A percentile compares a stretch with the other conserved stretches of the same genome.
phyloP scores from a whole-genome alignment of 2,113 vertebrate genomes.

The Petroica traversi region DNA sequence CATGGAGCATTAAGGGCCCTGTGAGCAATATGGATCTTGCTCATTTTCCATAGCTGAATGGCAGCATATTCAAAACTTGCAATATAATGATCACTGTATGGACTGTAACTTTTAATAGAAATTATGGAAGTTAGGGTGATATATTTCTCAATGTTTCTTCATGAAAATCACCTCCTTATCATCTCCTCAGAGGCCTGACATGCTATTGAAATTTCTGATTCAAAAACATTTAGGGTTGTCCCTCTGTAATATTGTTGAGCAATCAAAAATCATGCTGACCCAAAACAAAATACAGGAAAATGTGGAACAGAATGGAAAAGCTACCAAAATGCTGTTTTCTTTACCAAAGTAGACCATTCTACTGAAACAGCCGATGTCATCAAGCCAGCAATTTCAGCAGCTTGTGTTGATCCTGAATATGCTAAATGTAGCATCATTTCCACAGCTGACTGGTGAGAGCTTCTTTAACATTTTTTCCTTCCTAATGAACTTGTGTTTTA shows the following conservation, averaged over 20 bases:
- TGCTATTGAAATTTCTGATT: neutral
- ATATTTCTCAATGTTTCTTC: neutral
- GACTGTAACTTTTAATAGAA: neutral
- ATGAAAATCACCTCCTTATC: neutral
- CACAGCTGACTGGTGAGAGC: neutral
- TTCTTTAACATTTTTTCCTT: neutral
- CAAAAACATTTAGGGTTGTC: neutral
- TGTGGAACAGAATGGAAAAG: neutral
- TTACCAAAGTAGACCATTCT: neutral
- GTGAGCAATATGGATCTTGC: neutral
- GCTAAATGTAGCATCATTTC: neutral
- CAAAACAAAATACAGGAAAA: neutral
- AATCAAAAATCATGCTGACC: neutral
- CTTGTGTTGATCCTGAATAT: neutral
- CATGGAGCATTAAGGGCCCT: accelerated
- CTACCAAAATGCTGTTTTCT: neutral
- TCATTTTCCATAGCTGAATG: neutral
- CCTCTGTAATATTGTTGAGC: neutral
- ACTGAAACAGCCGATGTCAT: neutral
- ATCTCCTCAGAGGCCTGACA: neutral
- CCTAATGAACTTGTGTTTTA: neutral
- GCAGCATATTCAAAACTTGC: neutral
- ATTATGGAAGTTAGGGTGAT: neutral
- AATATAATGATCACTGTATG: neutral
- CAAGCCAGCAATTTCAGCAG: neutral